Percentiles rank a stretch among this genome's conserved stretches.
Conservation (phyloP, 2,888 invertebrate genomes). For the Zhengitettix transpicula region DNA sequence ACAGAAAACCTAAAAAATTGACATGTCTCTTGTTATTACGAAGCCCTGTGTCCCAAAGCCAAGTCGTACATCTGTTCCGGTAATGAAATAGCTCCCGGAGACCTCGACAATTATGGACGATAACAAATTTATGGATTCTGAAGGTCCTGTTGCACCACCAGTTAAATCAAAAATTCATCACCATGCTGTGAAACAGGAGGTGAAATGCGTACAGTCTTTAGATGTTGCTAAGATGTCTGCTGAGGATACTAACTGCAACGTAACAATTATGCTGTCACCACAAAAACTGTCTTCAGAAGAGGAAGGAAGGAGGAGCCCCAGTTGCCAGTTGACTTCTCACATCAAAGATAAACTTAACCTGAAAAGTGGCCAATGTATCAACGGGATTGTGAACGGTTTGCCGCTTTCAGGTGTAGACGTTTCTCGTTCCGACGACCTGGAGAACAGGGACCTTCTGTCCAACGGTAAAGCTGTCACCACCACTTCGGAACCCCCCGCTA, state of each 20-base stretch:
- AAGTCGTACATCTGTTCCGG: neutral
- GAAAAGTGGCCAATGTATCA: constrained; percentile 12
- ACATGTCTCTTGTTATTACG: too few relatives aligned
- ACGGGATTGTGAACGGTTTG: constrained; percentile 14
- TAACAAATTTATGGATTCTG: constrained; percentile 9
- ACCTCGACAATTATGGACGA: constrained; percentile 12
- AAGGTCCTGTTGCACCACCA: constrained; percentile 12
- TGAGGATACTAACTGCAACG: constrained; percentile 9
- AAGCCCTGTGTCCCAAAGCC: too few relatives aligned
- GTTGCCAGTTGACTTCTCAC: constrained; percentile 8
- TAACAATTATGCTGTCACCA: constrained; percentile 7
- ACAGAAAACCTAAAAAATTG: neutral
- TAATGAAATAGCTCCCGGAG: neutral
- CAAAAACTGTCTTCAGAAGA: constrained; percentile 4
- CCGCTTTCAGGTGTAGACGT: constrained; percentile 10
- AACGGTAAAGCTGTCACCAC: constrained; percentile 5
- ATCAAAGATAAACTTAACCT: constrained; percentile 13
- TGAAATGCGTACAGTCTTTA: constrained; percentile 3
- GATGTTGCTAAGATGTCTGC: constrained; percentile 8
- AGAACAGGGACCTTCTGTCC: constrained; percentile 8
- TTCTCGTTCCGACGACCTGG: constrained; percentile 5
- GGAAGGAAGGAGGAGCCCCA: constrained; percentile 1
- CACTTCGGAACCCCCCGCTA: constrained; percentile 4
- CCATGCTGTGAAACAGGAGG: constrained; percentile 9
- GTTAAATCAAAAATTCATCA: constrained; percentile 9